Evolutionary conservation across 1,140 invertebrate genomes (phyloP), one percentile per base, ranked within the genome.

Genomic region (Phenacoccus solenopsis): DNA sequence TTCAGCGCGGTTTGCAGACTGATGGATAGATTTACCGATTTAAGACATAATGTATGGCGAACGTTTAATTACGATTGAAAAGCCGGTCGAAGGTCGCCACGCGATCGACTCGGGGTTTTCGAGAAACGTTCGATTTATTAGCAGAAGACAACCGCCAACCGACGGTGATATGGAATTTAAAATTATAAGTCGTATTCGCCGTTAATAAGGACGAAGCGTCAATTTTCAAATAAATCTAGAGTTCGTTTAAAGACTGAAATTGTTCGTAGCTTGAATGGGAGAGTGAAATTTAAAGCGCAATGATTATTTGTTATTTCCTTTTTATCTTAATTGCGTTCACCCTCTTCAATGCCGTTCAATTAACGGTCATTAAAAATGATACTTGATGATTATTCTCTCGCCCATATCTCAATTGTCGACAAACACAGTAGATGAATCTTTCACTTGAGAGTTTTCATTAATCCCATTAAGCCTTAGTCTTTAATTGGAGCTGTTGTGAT

Each of bases 291-390:
- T n/a, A 49, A 49, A 49, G 38, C 38, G 38, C 38, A 49, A 49
- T 49, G 38, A 49, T 49, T 49, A 49, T 49, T 49, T 49, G 38
- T 49, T 49, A 49, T 49, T 49, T 49, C 38, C 38, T 49, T 49
- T 49, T 49, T 49, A 49, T 49, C 38, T 49, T 49, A 49, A 49
- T 49, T 49, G 38, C 38, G 38, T 49, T 49, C 38, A 49, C 38
- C 38, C 38, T 49, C 38, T 49, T 49, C 38, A 49, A 49, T 49
- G 38, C 38, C 38, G 38, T 49, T 49, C 38, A 49, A 49, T 49
- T 49, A 49, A 49, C 38, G 38, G 38, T 49, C 38, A 49, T 49
- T 49, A 49, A 49, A n/a, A 49, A 49, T 49, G 38, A 49, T 49
- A 49, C 38, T 49, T 49, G 38, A 49, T 49, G 38, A 49, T 49